phyloP scores from a whole-genome alignment of 2,888 invertebrate species.

The Acanthosepion pharaonis region DNA sequence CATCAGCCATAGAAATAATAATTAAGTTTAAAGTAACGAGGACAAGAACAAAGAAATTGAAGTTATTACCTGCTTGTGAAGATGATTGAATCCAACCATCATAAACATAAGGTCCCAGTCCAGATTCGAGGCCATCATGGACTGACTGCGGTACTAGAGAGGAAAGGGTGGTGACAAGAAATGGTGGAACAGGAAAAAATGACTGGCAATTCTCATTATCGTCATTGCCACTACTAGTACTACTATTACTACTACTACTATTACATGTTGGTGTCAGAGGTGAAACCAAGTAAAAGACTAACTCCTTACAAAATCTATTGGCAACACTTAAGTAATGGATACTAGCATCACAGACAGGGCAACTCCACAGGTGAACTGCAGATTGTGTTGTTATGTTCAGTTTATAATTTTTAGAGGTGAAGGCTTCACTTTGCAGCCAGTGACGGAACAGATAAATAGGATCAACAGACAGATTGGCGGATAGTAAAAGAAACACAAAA shows the following conservation, averaged over 20 bases:
- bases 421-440: not conserved
- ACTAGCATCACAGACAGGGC: conserved; percentile 11
- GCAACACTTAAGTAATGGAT: not conserved
- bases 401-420: not conserved
- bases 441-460: not conserved
- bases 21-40: no score
- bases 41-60: no score
- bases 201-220: conserved; percentile 8
- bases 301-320: not conserved
- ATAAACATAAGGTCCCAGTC: conserved; percentile 43
- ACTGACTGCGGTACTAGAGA: not conserved
- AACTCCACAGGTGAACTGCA: not conserved
- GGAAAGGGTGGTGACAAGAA: not conserved
- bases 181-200: not conserved
- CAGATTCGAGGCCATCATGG: conserved; percentile 41
- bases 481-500: not conserved
- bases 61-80: conserved; percentile 33
- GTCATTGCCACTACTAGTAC: not conserved
- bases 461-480: not conserved
- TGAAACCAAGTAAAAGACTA: not conserved
- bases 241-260: not conserved
- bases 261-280: not conserved
- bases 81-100: conserved; percentile 6
- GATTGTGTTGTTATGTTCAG: not conserved
- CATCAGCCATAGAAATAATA: no score